Conservation (phyloP, 2,888 invertebrate genomes). For the Trichogramma dendrolimi region DNA sequence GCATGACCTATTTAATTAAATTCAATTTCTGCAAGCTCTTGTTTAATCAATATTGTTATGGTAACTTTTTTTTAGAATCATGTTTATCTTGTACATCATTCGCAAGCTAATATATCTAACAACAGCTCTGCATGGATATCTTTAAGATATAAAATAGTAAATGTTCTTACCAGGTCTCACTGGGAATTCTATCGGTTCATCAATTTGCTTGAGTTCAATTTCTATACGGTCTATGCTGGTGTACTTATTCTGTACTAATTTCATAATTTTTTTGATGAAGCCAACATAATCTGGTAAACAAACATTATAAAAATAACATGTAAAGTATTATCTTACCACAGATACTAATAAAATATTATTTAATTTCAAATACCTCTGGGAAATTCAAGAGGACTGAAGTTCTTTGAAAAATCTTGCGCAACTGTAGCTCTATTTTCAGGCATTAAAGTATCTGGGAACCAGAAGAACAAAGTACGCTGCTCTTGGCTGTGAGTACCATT, state of each 20-base stretch:
- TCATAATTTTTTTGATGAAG: conserved; percentile 97
- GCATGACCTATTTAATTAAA: conserved; percentile 19
- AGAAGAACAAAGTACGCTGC: conserved; percentile 83
- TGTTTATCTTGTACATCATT: neutral
- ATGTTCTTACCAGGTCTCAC: conserved; percentile 69
- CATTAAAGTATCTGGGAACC: conserved; percentile 76
- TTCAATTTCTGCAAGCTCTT: conserved; percentile 25
- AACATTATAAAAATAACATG: conserved; percentile 10
- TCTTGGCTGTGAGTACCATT: conserved; percentile 88
- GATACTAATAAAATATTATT: neutral
- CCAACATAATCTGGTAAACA: conserved; percentile 85
- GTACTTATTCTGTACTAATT: conserved; percentile 89
- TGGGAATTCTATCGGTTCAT: conserved; percentile 72
- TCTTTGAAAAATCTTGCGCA: conserved; percentile 96
- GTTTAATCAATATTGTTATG: conserved; percentile 49
- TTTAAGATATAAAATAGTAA: neutral
- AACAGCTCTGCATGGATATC: neutral
- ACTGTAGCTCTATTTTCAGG: conserved; percentile 72
- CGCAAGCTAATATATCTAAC: neutral
- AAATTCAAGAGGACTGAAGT: conserved; percentile 90
- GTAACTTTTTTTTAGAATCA: conserved; percentile 35
- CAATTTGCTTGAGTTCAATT: conserved; percentile 82
- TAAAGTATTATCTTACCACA: neutral
- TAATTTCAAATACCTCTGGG: conserved; percentile 74
- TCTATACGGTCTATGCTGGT: conserved; percentile 78